A percentile compares a stretch with the other conserved stretches of the same genome.
These are phyloP conservation scores for Jacana jacana DNA, from an alignment of 2,113 vertebrate genomes.

Conservation along the genomic window DNA sequence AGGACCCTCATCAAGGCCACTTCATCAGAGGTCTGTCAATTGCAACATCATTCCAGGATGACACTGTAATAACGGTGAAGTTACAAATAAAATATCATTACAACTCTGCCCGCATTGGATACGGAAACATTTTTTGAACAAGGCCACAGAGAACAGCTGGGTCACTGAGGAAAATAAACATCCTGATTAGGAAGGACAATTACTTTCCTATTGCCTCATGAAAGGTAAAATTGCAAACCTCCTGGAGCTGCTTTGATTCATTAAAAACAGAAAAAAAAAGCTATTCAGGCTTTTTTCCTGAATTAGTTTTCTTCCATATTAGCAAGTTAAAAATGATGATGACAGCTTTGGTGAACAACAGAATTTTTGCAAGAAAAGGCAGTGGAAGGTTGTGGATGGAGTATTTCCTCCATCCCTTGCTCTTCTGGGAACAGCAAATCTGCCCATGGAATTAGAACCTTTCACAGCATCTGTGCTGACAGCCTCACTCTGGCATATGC, in stretches of 20 bases:
- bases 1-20: neutral
- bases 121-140: neutral
- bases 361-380: neutral
- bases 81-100: neutral
- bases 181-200: neutral
- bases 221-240: neutral
- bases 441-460: neutral
- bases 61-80: rapidly evolving
- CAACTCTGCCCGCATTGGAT: neutral
- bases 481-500: neutral
- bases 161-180: neutral
- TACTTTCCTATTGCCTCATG: neutral
- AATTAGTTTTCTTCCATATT: neutral
- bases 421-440: neutral
- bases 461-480: neutral
- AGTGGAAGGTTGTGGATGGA: neutral
- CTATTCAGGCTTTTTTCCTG: neutral
- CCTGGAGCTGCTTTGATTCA: neutral
- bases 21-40: neutral
- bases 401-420: neutral
- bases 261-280: neutral
- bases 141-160: neutral
- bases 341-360: neutral
- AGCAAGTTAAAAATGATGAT: neutral
- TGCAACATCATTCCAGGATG: neutral